Evolutionary conservation across 1,140 invertebrate species (phyloP).

Genomic region (Drosophila obscura): DNA sequence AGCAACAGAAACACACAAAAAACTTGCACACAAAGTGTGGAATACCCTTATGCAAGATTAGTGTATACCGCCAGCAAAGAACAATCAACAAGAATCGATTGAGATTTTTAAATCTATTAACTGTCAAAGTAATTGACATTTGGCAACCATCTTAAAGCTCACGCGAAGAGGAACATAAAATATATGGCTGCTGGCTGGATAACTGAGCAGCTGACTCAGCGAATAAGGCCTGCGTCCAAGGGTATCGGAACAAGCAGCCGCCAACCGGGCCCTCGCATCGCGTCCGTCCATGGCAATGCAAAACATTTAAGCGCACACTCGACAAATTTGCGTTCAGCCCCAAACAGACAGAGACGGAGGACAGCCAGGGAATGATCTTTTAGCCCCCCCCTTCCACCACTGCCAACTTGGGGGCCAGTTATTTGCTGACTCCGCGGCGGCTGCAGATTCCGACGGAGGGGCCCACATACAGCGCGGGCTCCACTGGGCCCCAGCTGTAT

Average conservation of each 20-base stretch:
- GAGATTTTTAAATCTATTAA: no score
- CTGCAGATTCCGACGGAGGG: constrained; percentile 29
- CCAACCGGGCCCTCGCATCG: background rate
- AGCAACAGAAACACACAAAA: constrained; percentile 35
- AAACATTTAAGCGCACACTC: constrained; percentile 81
- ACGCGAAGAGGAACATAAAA: no score
- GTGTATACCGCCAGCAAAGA: background rate
- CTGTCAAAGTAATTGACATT: no score
- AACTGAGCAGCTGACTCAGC: background rate
- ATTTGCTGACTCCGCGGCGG: constrained; percentile 66
- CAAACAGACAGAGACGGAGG: constrained; percentile 27
- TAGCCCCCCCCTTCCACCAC: constrained; percentile 5
- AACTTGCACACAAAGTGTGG: constrained; percentile 6
- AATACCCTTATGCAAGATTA: constrained; percentile 15
- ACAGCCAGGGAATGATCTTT: constrained; percentile 55
- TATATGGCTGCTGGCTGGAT: no score
- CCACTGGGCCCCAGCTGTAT: constrained; percentile 33
- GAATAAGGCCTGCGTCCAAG: background rate
- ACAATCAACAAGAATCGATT: no score
- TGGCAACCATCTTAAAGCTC: no score
- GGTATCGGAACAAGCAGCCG: constrained; percentile 4
- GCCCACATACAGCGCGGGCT: constrained; percentile 62
- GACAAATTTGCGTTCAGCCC: constrained; percentile 70
- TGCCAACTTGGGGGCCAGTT: constrained; percentile 23
- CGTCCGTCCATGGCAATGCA: constrained; percentile 39